Base-by-base conservation (phyloP, 2,113 vertebrate species). In the Elephantulus edwardii region DNA sequence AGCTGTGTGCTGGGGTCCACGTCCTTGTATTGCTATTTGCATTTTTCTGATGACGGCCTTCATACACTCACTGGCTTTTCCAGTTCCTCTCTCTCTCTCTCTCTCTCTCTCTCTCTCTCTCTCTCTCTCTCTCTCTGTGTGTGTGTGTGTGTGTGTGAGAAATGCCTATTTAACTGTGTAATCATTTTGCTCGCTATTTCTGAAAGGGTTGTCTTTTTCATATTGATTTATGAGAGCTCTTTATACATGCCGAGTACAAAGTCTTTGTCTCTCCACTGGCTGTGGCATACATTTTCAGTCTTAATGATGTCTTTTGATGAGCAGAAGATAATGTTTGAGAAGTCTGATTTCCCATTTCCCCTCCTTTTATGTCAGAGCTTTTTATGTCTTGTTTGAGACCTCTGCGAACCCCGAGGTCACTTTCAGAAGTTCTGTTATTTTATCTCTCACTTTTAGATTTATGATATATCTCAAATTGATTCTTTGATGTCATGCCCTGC, bases 381-480 rank as follows among this genome's bases (percentile, higher is more conserved):
- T 90, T 46, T 90, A 58, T 72, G 35, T 56, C 42, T 74, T 70
- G 35, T 70, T 71, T 87, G 79, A 86, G 66, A 83, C 30, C 30
- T 77, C 72, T 50, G 38, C 44, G 48, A 26, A 30, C 56, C 12
- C 22, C 58, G 38, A 91, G 33, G 42, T 80, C 64, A 75, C 40
- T 70, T 92, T 66, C 50, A 70, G 66, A 80, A 75, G 50, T 75
- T 83, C 66, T 89, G 9, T 83, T 68, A 82, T 86, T 89, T 90
- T 48, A 83, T 62, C 50, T 62, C 81, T 68, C 64, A 79, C 30
- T 35, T 79, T 52, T 38, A 75, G 26, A 35, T 78, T 42, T 75
- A 87, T 76, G 50, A 77, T 48, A 38, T 14, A 76, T 52, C 28
- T 80, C 58, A 38, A 33, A 70, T 66, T 40, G 56, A 35, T 20